Evolutionary conservation across 2,888 invertebrate species (phyloP).

Genomic region (Lapara coniferarum): DNA sequence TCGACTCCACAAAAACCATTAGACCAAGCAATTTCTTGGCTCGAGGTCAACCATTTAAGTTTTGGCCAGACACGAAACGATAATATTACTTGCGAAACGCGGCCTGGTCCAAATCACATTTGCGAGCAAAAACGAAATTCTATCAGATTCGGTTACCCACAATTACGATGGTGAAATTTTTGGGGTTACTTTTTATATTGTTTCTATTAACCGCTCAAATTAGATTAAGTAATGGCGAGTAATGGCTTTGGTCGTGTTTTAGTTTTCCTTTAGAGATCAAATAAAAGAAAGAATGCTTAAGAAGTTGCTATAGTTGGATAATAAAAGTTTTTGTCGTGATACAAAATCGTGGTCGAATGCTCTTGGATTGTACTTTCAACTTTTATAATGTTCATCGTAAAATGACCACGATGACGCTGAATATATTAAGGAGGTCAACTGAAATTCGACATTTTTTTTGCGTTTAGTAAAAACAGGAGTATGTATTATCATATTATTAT

Average conservation of each 20-base stretch:
- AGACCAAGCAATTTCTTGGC: slow-evolving; percentile 31
- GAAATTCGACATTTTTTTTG: too few relatives aligned
- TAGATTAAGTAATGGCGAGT: slow-evolving; percentile 9
- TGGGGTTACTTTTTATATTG: slow-evolving; percentile 49
- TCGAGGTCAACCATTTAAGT: slow-evolving; percentile 74
- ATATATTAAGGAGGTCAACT: too few relatives aligned
- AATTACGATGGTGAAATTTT: slow-evolving; percentile 61
- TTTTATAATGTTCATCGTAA: too few relatives aligned
- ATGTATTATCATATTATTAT: too few relatives aligned
- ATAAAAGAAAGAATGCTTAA: background rate
- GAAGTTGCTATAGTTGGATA: background rate
- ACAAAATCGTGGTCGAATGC: background rate
- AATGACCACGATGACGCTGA: too few relatives aligned
- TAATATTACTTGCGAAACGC: slow-evolving; percentile 78
- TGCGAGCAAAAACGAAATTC: slow-evolving; percentile 62
- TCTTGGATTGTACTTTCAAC: background rate
- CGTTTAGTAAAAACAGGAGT: too few relatives aligned
- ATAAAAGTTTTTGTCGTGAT: background rate
- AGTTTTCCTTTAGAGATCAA: background rate
- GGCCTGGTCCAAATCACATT: slow-evolving; percentile 66
- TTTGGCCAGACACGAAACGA: slow-evolving; percentile 74
- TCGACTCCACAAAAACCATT: slow-evolving; percentile 19
- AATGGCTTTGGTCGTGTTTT: background rate
- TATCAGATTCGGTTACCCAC: slow-evolving; percentile 54
- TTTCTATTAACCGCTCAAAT: background rate